These are phyloP conservation scores for Hestina assimilis DNA, from an alignment of 1,140 invertebrate species.

Conservation along the genomic window DNA sequence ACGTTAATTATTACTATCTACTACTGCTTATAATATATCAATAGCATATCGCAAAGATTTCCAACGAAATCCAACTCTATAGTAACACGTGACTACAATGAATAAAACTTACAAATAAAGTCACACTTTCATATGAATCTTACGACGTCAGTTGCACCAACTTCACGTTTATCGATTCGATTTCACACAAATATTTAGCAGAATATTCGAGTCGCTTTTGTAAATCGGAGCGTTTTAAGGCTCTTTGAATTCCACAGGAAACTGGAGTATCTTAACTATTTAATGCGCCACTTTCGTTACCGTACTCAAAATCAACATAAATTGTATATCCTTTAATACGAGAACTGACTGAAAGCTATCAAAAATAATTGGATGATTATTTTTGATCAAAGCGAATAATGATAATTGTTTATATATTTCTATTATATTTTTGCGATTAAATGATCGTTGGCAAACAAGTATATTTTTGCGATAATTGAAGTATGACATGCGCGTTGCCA, in stretches of 20 bases:
- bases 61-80: neutral
- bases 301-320: neutral
- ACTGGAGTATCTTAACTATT: neutral
- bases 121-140: neutral
- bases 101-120: neutral
- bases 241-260: conserved; percentile 1
- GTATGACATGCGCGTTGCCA: too few relatives aligned
- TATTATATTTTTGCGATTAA: too few relatives aligned
- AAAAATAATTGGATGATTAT: too few relatives aligned
- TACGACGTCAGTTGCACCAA: conserved; percentile 3
- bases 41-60: too few relatives aligned
- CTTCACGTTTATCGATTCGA: conserved; percentile 33
- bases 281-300: conserved; percentile 2
- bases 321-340: neutral
- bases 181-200: conserved; percentile 29
- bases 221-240: conserved; percentile 17
- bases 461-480: too few relatives aligned
- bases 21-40: too few relatives aligned
- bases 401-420: too few relatives aligned
- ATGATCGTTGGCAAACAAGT: too few relatives aligned
- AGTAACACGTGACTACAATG: neutral
- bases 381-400: too few relatives aligned
- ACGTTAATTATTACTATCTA: too few relatives aligned
- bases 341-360: neutral
- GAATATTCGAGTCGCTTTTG: conserved; percentile 6